Evolutionary conservation across 2,888 invertebrate genomes (phyloP).

Genomic region (Athalia rosae): DNA sequence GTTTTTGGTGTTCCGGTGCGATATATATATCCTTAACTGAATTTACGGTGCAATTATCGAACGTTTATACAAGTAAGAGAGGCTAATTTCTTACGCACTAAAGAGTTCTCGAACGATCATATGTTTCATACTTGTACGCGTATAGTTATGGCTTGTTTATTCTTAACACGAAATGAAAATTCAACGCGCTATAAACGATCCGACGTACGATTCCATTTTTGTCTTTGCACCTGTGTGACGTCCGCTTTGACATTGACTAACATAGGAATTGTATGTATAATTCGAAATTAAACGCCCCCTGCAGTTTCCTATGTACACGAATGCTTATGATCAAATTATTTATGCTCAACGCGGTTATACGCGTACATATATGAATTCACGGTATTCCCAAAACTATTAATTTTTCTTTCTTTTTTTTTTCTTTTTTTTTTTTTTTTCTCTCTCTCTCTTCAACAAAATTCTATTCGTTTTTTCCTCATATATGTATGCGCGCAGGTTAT

Average conservation of each 20-base stretch:
- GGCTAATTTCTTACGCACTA: constrained; percentile 12
- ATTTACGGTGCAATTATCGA: constrained; percentile 34
- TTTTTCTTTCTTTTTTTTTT: no score
- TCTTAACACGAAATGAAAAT: constrained; percentile 40
- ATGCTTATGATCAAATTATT: no score
- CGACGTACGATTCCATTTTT: constrained; percentile 25
- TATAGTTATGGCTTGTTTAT: constrained; percentile 35
- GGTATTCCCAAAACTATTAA: no score
- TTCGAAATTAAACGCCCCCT: not conserved
- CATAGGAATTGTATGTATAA: not conserved
- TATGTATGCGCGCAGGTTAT: no score
- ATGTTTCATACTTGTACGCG: not conserved
- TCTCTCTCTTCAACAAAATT: no score
- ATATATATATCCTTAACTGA: constrained; percentile 10
- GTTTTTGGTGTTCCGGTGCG: not conserved
- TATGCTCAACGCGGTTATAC: no score
- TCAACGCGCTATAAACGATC: not conserved
- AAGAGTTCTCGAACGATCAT: not conserved
- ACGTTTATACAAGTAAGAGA: constrained; percentile 17
- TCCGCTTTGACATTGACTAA: constrained; percentile 38
- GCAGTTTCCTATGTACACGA: no score
- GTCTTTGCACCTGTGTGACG: constrained; percentile 42
- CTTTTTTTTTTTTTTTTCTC: no score
- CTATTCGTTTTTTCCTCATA: no score
- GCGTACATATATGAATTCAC: no score